Base-by-base conservation (phyloP, 2,888 invertebrate species). In the Drosophila mimica region DNA sequence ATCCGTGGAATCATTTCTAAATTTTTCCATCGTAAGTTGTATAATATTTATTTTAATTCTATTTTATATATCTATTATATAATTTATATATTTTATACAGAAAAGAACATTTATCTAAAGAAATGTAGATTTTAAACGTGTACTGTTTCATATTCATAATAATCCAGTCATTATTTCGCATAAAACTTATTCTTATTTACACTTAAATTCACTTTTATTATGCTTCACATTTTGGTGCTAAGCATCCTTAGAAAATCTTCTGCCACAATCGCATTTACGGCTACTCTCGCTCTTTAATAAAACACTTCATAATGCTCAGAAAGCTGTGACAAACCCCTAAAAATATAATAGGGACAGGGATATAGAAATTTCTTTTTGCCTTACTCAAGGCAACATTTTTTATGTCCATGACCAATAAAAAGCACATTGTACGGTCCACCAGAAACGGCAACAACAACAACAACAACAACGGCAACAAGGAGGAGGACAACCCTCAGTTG, bases 321-420 rank as follows among this genome's bases (percentile, higher is more conserved):
- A 30, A 30, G 34, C 60, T 9, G 28, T 63, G 62, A 72, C 63
- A 64, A 72, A 56, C 17, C 46, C 17, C 25, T 33, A 7, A 28
- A 64, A 49, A 25, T 25, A 25, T 2, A 25, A 28, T 34, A 43
- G 20, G n/a, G 5, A 15, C 40, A 46, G 25, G 25, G 15, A 58
- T 31, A 63, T 40, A 36, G 48, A 49, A 54, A 31, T 59, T 49
- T 54, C 34, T 53, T 36, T 58, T 38, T 17, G 53, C 52, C 49
- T 54, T 33, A 62, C 46, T 67, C 76, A 86, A 89, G 84, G 87
- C 82, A 73, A 56, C 43, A 38, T 52, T 43, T 63, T 58, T 49
- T 76, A 63, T 73, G 71, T 62, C 82, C 88, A 75, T 80, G 83
- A 74, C 80, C 89, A 87, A 89, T 87, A 84, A 80, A 89, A 85